Percentiles rank a stretch among this genome's conserved stretches.
These are phyloP conservation scores for Lepidurus couesii DNA, from an alignment of 1,140 invertebrate species.

Conservation along the genomic window DNA sequence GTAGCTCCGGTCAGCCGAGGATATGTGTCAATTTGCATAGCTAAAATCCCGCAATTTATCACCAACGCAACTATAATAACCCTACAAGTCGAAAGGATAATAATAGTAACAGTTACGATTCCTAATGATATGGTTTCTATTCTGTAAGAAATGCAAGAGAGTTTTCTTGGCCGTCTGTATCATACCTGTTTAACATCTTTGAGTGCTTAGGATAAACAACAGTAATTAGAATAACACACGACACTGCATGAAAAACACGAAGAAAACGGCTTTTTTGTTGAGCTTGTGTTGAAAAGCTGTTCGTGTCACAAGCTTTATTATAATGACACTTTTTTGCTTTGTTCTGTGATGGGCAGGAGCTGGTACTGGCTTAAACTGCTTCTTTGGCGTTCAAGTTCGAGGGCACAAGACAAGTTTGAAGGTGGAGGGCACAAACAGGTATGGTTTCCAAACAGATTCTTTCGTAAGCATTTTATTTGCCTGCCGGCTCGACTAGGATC, in stretches of 20 bases:
- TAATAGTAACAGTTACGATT: background rate
- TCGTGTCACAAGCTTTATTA: background rate
- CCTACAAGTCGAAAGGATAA: background rate
- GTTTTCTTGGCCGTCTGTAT: no score
- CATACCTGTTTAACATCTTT: no score
- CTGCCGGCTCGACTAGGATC: background rate
- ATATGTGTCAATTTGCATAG: background rate
- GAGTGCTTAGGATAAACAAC: no score
- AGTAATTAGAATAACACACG: background rate
- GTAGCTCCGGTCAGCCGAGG: background rate
- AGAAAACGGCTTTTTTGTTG: background rate
- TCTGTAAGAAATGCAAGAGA: no score
- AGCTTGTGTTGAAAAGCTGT: background rate
- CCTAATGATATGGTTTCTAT: no score
- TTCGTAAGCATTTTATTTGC: background rate
- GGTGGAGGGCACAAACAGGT: slow-evolving; percentile 16
- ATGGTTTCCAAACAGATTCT: background rate
- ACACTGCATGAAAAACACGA: background rate
- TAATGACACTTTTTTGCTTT: slow-evolving; percentile 3
- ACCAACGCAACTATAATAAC: background rate
- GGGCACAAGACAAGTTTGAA: slow-evolving; percentile 3
- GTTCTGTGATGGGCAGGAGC: background rate
- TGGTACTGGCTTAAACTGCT: background rate
- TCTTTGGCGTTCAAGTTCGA: slow-evolving; percentile 4
- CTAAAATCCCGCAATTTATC: background rate